A percentile compares a stretch with the other conserved stretches of the same genome.
These are phyloP conservation scores for Agriopis leucophaearia DNA, from an alignment of 2,888 invertebrate species.

Conservation along the genomic window DNA sequence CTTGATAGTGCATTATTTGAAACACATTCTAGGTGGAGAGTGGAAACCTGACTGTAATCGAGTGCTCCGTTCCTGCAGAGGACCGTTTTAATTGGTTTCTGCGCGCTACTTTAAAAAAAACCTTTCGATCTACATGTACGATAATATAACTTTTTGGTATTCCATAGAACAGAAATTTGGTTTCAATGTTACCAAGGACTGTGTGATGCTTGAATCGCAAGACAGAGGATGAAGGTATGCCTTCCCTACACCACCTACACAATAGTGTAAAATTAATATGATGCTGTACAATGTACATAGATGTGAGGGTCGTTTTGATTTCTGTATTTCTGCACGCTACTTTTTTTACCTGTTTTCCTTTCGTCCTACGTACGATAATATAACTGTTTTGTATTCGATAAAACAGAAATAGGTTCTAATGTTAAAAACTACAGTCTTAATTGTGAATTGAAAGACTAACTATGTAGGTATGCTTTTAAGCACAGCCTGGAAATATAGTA, in stretches of 20 bases:
- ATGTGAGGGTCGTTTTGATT: no score
- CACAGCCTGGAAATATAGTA: no score
- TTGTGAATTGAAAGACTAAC: no score
- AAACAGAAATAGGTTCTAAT: no score
- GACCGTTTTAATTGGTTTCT: constrained; percentile 41
- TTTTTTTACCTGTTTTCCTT: no score
- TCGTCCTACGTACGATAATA: no score
- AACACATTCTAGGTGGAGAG: constrained; percentile 35
- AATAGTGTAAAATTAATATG: neutral
- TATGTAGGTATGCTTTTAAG: no score
- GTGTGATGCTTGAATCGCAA: neutral
- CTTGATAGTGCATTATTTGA: constrained; percentile 32
- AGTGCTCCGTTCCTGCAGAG: constrained; percentile 25
- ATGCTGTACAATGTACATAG: neutral
- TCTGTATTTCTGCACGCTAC: no score
- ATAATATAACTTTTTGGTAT: neutral
- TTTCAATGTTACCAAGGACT: neutral
- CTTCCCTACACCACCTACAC: neutral
- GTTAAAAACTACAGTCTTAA: no score
- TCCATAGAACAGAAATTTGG: no score
- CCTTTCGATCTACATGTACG: constrained; percentile 9
- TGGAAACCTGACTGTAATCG: constrained; percentile 32
- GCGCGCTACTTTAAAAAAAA: constrained; percentile 35
- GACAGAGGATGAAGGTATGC: neutral
- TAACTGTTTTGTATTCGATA: no score